Base-by-base conservation (phyloP, 2,888 invertebrate species). In the Dermolepida albohirtum region DNA sequence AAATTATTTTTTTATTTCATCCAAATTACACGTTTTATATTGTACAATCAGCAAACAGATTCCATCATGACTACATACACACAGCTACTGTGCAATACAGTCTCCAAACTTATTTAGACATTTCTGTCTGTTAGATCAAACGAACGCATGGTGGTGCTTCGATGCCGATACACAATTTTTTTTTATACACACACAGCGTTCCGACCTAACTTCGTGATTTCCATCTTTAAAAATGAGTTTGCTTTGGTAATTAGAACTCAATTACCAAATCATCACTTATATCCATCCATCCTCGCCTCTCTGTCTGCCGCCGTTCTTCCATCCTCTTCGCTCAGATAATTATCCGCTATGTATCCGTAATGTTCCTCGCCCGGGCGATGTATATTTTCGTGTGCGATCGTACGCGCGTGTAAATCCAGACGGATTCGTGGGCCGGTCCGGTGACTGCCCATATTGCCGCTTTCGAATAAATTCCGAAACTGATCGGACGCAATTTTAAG, bases 371-470 rank as follows among this genome's bases (percentile, higher is more conserved):
- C n/a, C 34, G 34, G 10, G 10, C 34, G 34, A 67, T 68, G 66
- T 71, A 70, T 71, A 72, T 72, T 70, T 69, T 68, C 70, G 71
- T 64, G 64, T 27, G 66, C 67, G 70, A 59, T 66, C 69, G 70
- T 70, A 70, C 71, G 14, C 63, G 49, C 43, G 54, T 43, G 16
- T 17, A 14, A 41, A 14, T 41, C 55, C 14, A 39, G 40, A 17
- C 47, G 10, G 16, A 50, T n/a, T 40, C 55, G 11, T 17, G 17
- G 39, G 40, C 55, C 8, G 17, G 41, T 16, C 39, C 41, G 8
- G 55, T 39, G 22, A 49, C 17, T 17, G 22, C 10, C 49, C 49
- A 49, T 49, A 17, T 17, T 17, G 49, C 49, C 49, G 49, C 11
- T 49, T 17, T 49, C 17, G 17, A 49, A 22, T 22, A 49, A 22